Evolutionary conservation across 2,113 vertebrate genomes (phyloP), one percentile per base, ranked within the genome.

Genomic region (Laticauda laticaudata): DNA sequence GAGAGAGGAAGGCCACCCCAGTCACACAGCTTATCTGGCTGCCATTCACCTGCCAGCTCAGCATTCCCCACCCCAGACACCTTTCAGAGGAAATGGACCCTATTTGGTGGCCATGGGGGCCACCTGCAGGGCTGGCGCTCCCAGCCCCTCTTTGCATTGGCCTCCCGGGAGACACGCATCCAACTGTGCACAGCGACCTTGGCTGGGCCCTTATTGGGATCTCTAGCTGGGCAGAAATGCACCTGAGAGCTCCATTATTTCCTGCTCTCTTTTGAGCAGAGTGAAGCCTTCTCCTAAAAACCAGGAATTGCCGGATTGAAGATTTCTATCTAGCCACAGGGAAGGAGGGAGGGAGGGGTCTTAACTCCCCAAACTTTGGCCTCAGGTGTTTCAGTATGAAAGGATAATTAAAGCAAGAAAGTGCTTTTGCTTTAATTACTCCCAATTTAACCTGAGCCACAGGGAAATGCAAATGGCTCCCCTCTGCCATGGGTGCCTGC

Each of bases 11-110:
- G 0, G 86, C 48, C 75, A 92, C 56, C 64, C 34, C 12, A 1
- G 1, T 7, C 48, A 51, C n/a, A 51, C 18, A 2, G 1, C 0
- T 18, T 1, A 18, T 75, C 21, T 9, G 26, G 7, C 18, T 3
- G 5, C 14, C 48, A 23, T 15, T 39, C 61, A 1, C 24, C 11
- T n/a, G 12, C n/a, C 69, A 81, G 15, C n/a, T 20, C 12, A 89
- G 21, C 21, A 23, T 43, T 43, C 14, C 0, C 4, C 3, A 9
- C 21, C 9, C 11, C 45, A 1, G 5, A 24, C 14, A 8, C 20
- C 18, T 81, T 5, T 21, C 20, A 69, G 14, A 15, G 34, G 59
- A 51, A 61, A 43, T 20, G 69, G 34, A 39, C 69, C n/a, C 34
- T 18, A 7, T 9, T 43, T 34, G 9, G 7, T 43, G 75, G 75